These are phyloP conservation scores for Habrosyne pyritoides DNA, from an alignment of 2,888 invertebrate species.

Conservation along the genomic window DNA sequence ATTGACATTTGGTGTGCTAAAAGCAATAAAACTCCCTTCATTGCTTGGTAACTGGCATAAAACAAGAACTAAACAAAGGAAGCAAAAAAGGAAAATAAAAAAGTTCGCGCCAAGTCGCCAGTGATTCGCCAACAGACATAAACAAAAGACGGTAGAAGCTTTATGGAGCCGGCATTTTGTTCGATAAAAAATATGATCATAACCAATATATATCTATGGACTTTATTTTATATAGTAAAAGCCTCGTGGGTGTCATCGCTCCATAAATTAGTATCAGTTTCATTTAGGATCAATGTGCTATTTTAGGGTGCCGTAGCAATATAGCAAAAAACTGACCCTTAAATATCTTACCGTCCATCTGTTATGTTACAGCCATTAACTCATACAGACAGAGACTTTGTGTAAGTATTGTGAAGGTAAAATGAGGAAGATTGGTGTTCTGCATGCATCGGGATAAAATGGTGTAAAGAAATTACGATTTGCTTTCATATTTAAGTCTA, in stretches of 20 bases:
- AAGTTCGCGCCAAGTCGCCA: not conserved
- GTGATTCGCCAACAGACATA: too few relatives aligned
- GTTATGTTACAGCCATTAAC: too few relatives aligned
- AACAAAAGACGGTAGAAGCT: not conserved
- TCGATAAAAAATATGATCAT: not conserved
- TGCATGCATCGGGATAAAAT: too few relatives aligned
- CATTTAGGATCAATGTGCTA: not conserved
- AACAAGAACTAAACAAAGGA: not conserved
- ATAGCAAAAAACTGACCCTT: too few relatives aligned
- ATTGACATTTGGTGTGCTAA: not conserved
- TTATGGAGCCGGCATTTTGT: not conserved
- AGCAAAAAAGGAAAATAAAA: not conserved
- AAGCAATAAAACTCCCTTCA: not conserved
- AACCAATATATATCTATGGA: not conserved
- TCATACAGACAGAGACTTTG: too few relatives aligned
- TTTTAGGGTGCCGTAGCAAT: too few relatives aligned
- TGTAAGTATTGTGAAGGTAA: too few relatives aligned
- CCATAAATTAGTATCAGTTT: not conserved
- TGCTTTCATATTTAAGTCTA: too few relatives aligned
- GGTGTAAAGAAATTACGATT: too few relatives aligned
- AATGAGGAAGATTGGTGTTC: too few relatives aligned
- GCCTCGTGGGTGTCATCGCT: not conserved
- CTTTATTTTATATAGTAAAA: not conserved
- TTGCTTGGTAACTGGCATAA: not conserved
- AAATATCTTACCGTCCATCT: too few relatives aligned